Percentiles rank a stretch among this genome's conserved stretches.
Conservation (phyloP, 2,113 vertebrate species). For the mouse (Mus musculus) region GRCm39 chr12:111106501-111107000, state of each 20-base stretch:
- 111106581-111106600: not conserved
- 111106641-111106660: not conserved
- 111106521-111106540: not conserved
- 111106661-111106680: not conserved
- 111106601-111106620: not conserved
- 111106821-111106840: not conserved
- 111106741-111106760: not conserved
- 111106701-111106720: too few species aligned
- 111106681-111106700: not conserved
- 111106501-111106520: rapidly evolving
- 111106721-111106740: not conserved
- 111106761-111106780: rapidly evolving
- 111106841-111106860: not conserved
- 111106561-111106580: not conserved
- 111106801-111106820: not conserved
- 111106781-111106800: rapidly evolving
- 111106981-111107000: too few species aligned
- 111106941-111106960: not conserved
- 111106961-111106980: too few species aligned
- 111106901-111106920: not conserved
- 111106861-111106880: not conserved
- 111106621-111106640: not conserved
- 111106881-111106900: not conserved
- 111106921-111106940: not conserved
- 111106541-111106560: not conserved